Evolutionary conservation across 2,888 invertebrate species (phyloP), one percentile per base, ranked within the genome.

Genomic region (Protonemura montana): DNA sequence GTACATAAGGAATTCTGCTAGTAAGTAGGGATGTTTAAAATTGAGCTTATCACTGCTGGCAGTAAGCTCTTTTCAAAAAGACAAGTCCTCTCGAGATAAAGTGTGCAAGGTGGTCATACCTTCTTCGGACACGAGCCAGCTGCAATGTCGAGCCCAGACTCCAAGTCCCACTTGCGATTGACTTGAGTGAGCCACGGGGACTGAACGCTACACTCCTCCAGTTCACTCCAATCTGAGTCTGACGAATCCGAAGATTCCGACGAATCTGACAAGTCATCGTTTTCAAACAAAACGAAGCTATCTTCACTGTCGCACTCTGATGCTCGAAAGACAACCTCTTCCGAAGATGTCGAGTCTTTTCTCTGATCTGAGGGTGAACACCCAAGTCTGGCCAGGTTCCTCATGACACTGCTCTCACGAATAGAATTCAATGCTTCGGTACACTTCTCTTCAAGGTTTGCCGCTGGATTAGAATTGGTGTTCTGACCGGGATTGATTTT

Each of bases 221-320:
- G 25, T 42, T 87, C 87, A 27, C 82, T 87, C 78, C 86, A 85
- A 27, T 87, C 87, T 13, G 78, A 59, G 25, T 87, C 86, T 84
- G 87, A 85, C 30, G 87, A 86, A n/a, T 86, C 87, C 6, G 86
- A 86, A 42, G 28, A 78, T 82, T 76, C 86, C 82, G 87, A 87
- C 87, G 81, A 82, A 81, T 82, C 29, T 26, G 76, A 82, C 26
- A 85, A 85, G 85, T 85, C 81, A 0, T 87, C 87, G 86, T 89
- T 89, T 86, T 89, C 89, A 6, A 89, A 88, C 77, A 89, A 88
- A 80, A 89, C 89, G 59, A 88, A 87, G 87, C 89, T 89, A 84
- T 89, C 89, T 30, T 89, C 89, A 87, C 89, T 89, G 41, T 89
- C 89, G 87, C 89, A 89, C 85, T 89, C 89, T 25, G 89, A 89